Conservation (phyloP, 2,888 invertebrate species). For the Machimus atricapillus region DNA sequence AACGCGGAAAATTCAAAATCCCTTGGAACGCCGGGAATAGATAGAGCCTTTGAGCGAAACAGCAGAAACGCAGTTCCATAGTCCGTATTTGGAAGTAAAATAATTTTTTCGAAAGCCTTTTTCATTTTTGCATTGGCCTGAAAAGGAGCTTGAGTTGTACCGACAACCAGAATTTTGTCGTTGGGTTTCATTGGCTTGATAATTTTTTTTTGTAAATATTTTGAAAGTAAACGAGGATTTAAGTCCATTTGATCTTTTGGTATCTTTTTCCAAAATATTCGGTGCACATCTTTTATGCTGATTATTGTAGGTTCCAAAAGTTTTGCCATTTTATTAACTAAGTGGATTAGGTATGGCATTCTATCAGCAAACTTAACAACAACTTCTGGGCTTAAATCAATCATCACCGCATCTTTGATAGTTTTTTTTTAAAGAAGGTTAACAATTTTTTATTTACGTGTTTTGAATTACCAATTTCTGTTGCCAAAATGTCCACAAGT, state of each 20-base stretch:
- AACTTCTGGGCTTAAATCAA: constrained; percentile 72
- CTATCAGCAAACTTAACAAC: constrained; percentile 68
- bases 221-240: constrained; percentile 66
- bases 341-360: constrained; percentile 69
- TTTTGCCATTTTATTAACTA: constrained; percentile 69
- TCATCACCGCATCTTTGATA: constrained; percentile 65
- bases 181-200: constrained; percentile 65
- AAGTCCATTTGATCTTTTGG: constrained; percentile 55
- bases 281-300: constrained; percentile 66
- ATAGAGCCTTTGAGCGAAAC: constrained; percentile 55
- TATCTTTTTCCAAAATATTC: constrained; percentile 65
- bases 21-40: constrained; percentile 49
- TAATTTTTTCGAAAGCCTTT: constrained; percentile 55
- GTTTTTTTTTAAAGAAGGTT: background rate
- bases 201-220: constrained; percentile 64
- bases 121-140: constrained; percentile 57
- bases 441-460: background rate
- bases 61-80: constrained; percentile 57
- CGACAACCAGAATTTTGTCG: constrained; percentile 66
- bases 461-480: constrained; percentile 65
- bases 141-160: constrained; percentile 66
- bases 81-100: constrained; percentile 58
- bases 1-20: constrained; percentile 53
- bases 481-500: constrained; percentile 73
- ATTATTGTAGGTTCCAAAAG: constrained; percentile 70